phyloP scores from a whole-genome alignment of 2,888 invertebrate genomes.

The Hyposoter didymator region DNA sequence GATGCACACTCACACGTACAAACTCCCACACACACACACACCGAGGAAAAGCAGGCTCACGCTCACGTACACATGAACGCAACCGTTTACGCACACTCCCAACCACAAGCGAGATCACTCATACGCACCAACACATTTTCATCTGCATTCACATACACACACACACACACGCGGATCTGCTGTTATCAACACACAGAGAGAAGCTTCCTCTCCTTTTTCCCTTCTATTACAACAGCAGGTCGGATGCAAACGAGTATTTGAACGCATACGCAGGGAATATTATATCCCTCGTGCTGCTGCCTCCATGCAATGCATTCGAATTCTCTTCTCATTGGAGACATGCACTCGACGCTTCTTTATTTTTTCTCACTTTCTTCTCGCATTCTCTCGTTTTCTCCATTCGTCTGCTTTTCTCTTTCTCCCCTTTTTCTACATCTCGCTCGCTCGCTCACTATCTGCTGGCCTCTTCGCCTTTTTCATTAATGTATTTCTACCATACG shows the following conservation, averaged over 20 bases:
- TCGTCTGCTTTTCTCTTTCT: not conserved
- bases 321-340: slow-evolving; percentile 35
- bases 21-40: slow-evolving; percentile 14
- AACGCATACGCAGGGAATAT: slow-evolving; percentile 31
- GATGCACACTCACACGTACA: not conserved
- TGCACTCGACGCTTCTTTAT: slow-evolving; percentile 8
- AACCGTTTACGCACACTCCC: slow-evolving; percentile 5
- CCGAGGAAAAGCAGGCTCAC: not conserved
- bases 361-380: slow-evolving; percentile 12
- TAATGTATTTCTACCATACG: too few species aligned
- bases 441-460: not conserved
- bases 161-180: slow-evolving; percentile 24
- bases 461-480: too few species aligned
- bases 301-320: slow-evolving; percentile 4
- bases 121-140: not conserved
- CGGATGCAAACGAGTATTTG: slow-evolving; percentile 45
- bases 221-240: slow-evolving; percentile 57
- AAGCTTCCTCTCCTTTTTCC: slow-evolving; percentile 52
- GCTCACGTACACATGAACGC: not conserved
- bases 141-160: not conserved
- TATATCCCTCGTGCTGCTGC: slow-evolving; percentile 12
- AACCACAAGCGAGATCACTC: slow-evolving; percentile 5
- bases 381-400: not conserved
- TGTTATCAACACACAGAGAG: slow-evolving; percentile 52
- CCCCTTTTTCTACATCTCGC: not conserved